A percentile compares a stretch with the other conserved stretches of the same genome.
Evolutionary conservation across 2,113 vertebrate species (phyloP).

Genomic region (Corapipo altera): DNA sequence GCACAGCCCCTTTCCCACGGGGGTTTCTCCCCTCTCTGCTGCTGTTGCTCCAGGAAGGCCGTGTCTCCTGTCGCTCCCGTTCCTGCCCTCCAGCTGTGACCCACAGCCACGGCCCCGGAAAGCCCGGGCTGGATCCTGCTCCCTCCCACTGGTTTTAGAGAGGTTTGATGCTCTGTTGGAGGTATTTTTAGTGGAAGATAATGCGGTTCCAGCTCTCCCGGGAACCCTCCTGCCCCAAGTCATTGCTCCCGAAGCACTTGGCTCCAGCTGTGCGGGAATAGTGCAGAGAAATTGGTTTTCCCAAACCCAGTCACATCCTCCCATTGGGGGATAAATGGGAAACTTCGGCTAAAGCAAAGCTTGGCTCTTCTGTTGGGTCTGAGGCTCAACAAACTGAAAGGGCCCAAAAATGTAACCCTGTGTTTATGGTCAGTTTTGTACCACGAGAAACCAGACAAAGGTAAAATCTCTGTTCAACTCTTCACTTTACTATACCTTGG

Average conservation of each 20-base stretch:
- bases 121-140: not conserved
- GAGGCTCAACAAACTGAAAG: not conserved
- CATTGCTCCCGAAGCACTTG: not conserved
- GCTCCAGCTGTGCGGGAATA: not conserved
- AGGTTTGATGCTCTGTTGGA: not conserved
- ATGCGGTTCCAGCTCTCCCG: rapidly evolving
- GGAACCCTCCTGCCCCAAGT: not conserved
- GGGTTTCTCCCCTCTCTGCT: not conserved
- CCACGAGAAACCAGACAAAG: not conserved
- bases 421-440: not conserved
- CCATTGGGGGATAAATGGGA: rapidly evolving
- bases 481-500: not conserved
- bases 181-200: not conserved
- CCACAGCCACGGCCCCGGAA: not conserved
- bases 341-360: not conserved
- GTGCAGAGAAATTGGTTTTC: rapidly evolving
- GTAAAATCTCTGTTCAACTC: not conserved
- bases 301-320: not conserved
- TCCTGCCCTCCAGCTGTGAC: not conserved
- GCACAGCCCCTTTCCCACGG: not conserved
- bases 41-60: rapidly evolving
- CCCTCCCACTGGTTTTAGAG: rapidly evolving
- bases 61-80: not conserved
- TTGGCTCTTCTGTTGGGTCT: not conserved
- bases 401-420: too few species aligned